Conservation (phyloP, 2,888 invertebrate species). For the Eupithecia tripunctaria region DNA sequence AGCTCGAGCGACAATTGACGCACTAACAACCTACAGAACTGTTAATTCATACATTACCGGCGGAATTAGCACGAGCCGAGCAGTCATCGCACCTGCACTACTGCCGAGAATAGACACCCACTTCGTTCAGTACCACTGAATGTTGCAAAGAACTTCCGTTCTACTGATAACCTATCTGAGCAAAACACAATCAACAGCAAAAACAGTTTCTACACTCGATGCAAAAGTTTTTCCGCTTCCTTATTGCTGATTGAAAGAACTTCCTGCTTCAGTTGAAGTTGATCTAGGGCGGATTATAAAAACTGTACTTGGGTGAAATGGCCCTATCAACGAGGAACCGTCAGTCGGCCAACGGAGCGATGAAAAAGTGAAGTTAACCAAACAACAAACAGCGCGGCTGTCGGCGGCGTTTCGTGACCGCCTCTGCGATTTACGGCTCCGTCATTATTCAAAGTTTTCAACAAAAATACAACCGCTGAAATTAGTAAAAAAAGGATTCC, state of each 20-base stretch:
- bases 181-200: constrained; percentile 40
- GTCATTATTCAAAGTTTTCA: constrained; percentile 78
- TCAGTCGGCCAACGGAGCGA: constrained; percentile 59
- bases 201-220: constrained; percentile 36
- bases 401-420: constrained; percentile 69
- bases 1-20: constrained; percentile 67
- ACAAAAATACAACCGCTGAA: constrained; percentile 65
- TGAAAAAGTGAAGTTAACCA: constrained; percentile 73
- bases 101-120: constrained; percentile 31
- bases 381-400: constrained; percentile 71
- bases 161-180: constrained; percentile 30
- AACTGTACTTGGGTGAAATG: constrained; percentile 54
- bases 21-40: constrained; percentile 65
- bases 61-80: constrained; percentile 51
- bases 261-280: constrained; percentile 45
- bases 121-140: constrained; percentile 20
- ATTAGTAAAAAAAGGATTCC: constrained; percentile 70
- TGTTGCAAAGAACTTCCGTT: constrained; percentile 25
- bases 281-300: constrained; percentile 47
- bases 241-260: constrained; percentile 52
- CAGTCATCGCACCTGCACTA: constrained; percentile 27
- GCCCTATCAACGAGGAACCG: constrained; percentile 66
- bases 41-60: constrained; percentile 62
- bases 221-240: constrained; percentile 45
- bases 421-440: constrained; percentile 74